Conservation (phyloP, 2,113 vertebrate species). For the Butorides virescens region DNA sequence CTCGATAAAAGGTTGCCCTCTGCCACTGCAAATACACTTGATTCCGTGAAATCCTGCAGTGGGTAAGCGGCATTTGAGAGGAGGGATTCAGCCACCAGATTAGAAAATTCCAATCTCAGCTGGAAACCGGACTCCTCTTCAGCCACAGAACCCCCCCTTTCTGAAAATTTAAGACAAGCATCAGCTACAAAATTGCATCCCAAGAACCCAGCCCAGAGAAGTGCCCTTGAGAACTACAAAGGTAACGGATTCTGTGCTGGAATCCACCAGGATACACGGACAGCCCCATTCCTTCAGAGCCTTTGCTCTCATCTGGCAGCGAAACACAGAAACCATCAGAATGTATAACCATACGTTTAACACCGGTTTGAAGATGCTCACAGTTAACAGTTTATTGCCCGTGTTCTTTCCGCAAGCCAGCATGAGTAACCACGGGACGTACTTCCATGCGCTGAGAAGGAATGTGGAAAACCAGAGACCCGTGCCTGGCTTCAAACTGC, state of each 20-base stretch:
- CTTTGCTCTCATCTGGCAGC: neutral
- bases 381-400: neutral
- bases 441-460: neutral
- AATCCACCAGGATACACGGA: rapidly evolving
- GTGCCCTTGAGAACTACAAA: neutral
- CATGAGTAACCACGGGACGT: rapidly evolving
- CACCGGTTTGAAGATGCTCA: neutral
- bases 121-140: neutral
- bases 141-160: neutral
- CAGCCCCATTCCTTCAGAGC: neutral
- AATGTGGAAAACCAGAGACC: neutral
- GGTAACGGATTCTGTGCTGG: neutral
- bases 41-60: neutral
- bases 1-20: neutral
- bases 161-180: neutral
- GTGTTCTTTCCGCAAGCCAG: neutral
- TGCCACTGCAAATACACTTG: neutral
- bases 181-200: neutral
- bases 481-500: neutral
- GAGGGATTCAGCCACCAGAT: neutral
- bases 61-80: neutral
- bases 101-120: neutral
- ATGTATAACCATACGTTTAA: neutral
- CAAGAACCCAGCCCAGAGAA: neutral
- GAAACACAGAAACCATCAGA: neutral